Evolutionary conservation across 2,888 invertebrate species (phyloP).

Genomic region (Xestoiulus laeticollis): DNA sequence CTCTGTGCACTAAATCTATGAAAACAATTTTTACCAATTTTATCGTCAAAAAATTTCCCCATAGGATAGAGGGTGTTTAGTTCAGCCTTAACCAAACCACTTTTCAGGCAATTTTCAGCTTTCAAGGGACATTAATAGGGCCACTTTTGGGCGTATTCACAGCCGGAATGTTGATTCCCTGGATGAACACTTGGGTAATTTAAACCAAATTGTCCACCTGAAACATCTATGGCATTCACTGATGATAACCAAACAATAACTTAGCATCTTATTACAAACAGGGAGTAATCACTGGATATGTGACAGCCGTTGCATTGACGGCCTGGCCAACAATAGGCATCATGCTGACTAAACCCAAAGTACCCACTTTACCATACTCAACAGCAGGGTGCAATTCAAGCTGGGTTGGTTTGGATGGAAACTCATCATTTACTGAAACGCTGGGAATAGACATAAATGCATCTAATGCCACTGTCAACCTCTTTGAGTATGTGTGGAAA

Average conservation of each 20-base stretch:
- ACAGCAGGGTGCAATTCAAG: not conserved
- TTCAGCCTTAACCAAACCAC: too few species aligned
- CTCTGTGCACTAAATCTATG: too few species aligned
- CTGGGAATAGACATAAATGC: not conserved
- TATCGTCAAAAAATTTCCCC: too few species aligned
- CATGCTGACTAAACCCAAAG: not conserved
- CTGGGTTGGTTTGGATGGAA: not conserved
- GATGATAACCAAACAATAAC: not conserved
- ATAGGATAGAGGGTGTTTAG: too few species aligned
- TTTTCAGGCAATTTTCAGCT: constrained; percentile 30
- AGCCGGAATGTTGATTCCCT: not conserved
- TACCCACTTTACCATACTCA: not conserved
- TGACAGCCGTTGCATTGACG: not conserved
- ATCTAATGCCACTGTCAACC: not conserved
- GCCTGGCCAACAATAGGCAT: not conserved
- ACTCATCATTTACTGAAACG: not conserved
- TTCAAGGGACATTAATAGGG: not conserved
- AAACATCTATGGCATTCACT: not conserved
- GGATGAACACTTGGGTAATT: not conserved
- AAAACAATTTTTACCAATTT: too few species aligned
- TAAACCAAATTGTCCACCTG: not conserved
- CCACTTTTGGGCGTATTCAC: constrained; percentile 27
- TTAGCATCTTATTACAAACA: not conserved
- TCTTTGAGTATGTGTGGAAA: not conserved
- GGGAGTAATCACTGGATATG: not conserved